phyloP scores from a whole-genome alignment of 2,888 invertebrate genomes.

The Geophilus truncorum region DNA sequence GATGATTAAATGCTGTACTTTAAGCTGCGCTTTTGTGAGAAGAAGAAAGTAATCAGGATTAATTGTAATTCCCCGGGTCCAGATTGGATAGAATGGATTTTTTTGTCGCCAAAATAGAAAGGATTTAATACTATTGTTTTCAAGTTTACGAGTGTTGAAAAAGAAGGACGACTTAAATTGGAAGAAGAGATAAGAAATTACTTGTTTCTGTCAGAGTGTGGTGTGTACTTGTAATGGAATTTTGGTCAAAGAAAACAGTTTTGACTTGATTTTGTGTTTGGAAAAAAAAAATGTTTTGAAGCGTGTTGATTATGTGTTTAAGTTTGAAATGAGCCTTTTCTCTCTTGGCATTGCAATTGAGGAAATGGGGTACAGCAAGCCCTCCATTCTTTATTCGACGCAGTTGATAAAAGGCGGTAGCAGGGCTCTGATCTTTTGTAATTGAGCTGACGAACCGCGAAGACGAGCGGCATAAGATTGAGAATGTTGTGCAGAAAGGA shows the following conservation, averaged over 20 bases:
- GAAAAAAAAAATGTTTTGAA: background rate
- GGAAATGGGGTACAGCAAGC: background rate
- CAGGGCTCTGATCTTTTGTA: background rate
- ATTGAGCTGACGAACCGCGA: constrained; percentile 21
- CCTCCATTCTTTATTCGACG: background rate
- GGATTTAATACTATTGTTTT: constrained; percentile 2
- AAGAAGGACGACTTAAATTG: background rate
- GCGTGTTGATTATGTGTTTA: background rate
- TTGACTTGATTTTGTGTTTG: background rate
- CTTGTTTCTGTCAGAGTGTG: background rate
- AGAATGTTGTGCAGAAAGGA: background rate
- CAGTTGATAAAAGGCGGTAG: background rate
- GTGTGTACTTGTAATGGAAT: background rate
- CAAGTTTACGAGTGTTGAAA: constrained; percentile 18
- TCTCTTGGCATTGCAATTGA: background rate
- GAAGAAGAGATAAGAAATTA: background rate
- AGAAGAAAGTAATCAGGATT: constrained; percentile 8
- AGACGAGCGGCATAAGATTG: background rate
- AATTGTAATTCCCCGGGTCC: background rate
- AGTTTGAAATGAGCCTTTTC: background rate
- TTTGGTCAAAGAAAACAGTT: background rate
- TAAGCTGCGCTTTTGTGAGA: background rate
- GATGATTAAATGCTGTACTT: too few species aligned
- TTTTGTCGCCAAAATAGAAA: background rate
- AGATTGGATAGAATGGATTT: background rate